Base-by-base conservation (phyloP, 2,797 vertebrate genomes). In the Girardinus metallicus region DNA sequence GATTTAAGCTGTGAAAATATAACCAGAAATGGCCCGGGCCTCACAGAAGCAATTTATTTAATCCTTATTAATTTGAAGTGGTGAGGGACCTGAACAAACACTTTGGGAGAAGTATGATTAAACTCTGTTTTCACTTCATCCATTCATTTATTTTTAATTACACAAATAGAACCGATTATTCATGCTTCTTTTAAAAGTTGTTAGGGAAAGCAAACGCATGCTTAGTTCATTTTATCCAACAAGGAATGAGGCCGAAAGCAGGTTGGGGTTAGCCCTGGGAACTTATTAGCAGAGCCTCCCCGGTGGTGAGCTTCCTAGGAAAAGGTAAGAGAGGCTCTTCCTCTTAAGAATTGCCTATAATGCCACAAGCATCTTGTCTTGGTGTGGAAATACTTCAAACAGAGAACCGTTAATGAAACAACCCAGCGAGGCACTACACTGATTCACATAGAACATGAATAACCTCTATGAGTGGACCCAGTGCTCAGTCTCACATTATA, bases 291-390 rank as follows among this genome's bases (percentile, higher is more conserved):
- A 80, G 79, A 87, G 75, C 6, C 26, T 94, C 91, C 88, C 89
- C 83, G 73, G 87, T 91, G 93, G 64, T 81, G 76, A 84, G 91
- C 84, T 90, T 90, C 81, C 80, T 88, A 83, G 83, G 88, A 89
- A 85, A 84, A 78, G 53, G 75, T 74, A 83, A 82, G 78, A 84
- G 66, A 83, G 36, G 53, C 44, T 82, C 39, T 79, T 91, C 74
- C 82, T 85, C 75, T 84, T 76, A 83, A 84, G 77, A 84, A 66
- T 79, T 88, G 84, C 86, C 82, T 88, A 77, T 81, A 92, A 93
- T 80, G 86, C 88, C 90, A 89, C 81, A 86, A 95, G 94, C 94
- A 92, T 92, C 93, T 92, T 94, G 93, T 94, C 81, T 91, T 95
- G 90, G 91, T 91, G 81, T 87, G 86, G 85, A 86, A 79, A 85